phyloP scores from a whole-genome alignment of 2,888 invertebrate species.

The Automeris io region DNA sequence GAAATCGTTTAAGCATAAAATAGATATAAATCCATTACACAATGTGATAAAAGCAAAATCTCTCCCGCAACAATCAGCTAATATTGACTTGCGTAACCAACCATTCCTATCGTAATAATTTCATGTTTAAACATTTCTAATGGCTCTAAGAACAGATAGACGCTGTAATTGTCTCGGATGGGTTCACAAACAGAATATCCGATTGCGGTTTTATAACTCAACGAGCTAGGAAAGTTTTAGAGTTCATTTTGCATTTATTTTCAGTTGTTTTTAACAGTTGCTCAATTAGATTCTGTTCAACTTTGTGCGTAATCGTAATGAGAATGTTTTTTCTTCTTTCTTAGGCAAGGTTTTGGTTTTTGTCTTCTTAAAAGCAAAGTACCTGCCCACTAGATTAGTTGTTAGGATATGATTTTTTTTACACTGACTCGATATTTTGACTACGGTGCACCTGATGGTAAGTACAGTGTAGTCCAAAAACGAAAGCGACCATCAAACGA shows the following conservation, averaged over 20 bases:
- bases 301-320: too few species aligned
- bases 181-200: conserved; percentile 48
- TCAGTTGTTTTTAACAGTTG: neutral
- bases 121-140: conserved; percentile 28
- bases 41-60: conserved; percentile 16
- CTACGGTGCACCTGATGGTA: too few species aligned
- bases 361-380: too few species aligned
- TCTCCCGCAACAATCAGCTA: conserved; percentile 5
- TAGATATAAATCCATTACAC: conserved; percentile 18
- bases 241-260: neutral
- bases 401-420: too few species aligned
- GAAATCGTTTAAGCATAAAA: conserved; percentile 16
- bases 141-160: conserved; percentile 20
- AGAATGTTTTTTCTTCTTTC: too few species aligned
- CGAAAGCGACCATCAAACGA: too few species aligned
- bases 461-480: too few species aligned
- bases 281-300: too few species aligned
- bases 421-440: too few species aligned
- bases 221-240: conserved; percentile 14
- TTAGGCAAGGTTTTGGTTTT: too few species aligned
- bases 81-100: conserved; percentile 25
- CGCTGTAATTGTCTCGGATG: conserved; percentile 52
- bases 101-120: conserved; percentile 21
- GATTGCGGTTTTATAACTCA: conserved; percentile 44
- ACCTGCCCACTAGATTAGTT: too few species aligned